Percentiles rank a stretch among this genome's conserved stretches.
Evolutionary conservation across 2,888 invertebrate species (phyloP).

Genomic region (Chromoteleia sp.): DNA sequence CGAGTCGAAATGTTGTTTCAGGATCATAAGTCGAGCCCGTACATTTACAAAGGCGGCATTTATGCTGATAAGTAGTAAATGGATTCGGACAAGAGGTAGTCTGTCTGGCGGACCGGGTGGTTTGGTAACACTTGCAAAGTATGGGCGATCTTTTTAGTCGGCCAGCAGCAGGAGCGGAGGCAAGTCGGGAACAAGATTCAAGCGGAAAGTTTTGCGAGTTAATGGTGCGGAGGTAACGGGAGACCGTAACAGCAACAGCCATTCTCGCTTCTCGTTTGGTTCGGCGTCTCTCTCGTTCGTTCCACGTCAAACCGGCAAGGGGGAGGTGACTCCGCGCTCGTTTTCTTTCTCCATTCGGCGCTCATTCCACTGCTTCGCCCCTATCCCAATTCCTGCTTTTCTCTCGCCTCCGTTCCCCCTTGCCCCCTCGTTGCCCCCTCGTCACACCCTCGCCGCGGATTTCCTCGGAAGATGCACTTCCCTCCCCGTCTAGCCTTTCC

Average conservation of each 20-base stretch:
- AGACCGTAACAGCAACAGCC: slow-evolving; percentile 83
- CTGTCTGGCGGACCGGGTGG: slow-evolving; percentile 74
- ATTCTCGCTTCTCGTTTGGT: slow-evolving; percentile 74
- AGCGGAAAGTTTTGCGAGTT: slow-evolving; percentile 84
- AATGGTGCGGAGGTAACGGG: slow-evolving; percentile 84
- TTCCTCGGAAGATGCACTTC: slow-evolving; percentile 67
- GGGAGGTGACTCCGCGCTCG: slow-evolving; percentile 62
- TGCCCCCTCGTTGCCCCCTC: no score
- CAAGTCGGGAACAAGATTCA: slow-evolving; percentile 83
- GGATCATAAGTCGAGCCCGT: slow-evolving; percentile 34
- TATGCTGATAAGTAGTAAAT: slow-evolving; percentile 82
- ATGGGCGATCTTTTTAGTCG: slow-evolving; percentile 80
- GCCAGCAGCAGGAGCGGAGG: slow-evolving; percentile 70
- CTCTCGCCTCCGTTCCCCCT: slow-evolving; percentile 61
- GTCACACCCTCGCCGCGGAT: slow-evolving; percentile 55
- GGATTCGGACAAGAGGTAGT: slow-evolving; percentile 75
- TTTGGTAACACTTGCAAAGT: slow-evolving; percentile 79
- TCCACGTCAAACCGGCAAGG: slow-evolving; percentile 66
- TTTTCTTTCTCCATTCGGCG: slow-evolving; percentile 70
- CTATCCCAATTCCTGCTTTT: slow-evolving; percentile 68
- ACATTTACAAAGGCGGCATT: slow-evolving; percentile 70
- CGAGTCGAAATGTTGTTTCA: slow-evolving; percentile 38
- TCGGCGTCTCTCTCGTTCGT: slow-evolving; percentile 66
- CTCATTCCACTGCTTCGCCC: slow-evolving; percentile 70
- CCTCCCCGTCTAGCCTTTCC: slow-evolving; percentile 60